These are phyloP conservation scores for Yponomeuta sedellus DNA, from an alignment of 2,888 invertebrate species.

Conservation along the genomic window DNA sequence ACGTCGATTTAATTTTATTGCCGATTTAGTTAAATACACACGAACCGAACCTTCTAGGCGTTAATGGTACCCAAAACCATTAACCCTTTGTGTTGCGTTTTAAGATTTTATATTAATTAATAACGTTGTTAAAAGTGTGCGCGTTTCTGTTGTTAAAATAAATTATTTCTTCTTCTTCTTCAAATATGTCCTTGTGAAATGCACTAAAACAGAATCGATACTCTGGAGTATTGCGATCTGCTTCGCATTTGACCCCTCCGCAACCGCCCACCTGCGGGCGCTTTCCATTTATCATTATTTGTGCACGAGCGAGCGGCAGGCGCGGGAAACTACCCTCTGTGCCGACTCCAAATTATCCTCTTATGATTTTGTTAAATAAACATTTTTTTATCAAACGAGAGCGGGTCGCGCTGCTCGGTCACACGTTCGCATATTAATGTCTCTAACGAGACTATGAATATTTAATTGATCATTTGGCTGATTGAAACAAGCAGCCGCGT, in stretches of 20 bases:
- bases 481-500: conserved; percentile 1
- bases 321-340: neutral
- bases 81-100: too few relatives aligned
- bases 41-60: too few relatives aligned
- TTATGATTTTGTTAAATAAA: conserved; percentile 26
- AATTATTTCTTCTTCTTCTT: too few relatives aligned
- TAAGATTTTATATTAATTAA: too few relatives aligned
- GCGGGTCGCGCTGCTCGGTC: neutral
- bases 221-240: neutral
- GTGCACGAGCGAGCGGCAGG: neutral
- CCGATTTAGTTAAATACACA: too few relatives aligned
- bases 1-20: too few relatives aligned
- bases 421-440: neutral
- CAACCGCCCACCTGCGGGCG: neutral
- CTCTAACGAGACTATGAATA: conserved; percentile 3
- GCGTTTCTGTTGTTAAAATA: too few relatives aligned
- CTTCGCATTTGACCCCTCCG: neutral
- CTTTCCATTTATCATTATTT: conserved; percentile 12
- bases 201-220: neutral
- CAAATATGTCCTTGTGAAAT: too few relatives aligned
- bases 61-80: too few relatives aligned
- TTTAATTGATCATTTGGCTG: neutral
- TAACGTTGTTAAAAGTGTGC: too few relatives aligned
- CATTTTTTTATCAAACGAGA: neutral
- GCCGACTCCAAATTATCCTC: conserved; percentile 5